Percentiles rank a stretch among this genome's conserved stretches.
Evolutionary conservation across 2,797 vertebrate species (phyloP).

Genomic region (Coreius guichenoti): DNA sequence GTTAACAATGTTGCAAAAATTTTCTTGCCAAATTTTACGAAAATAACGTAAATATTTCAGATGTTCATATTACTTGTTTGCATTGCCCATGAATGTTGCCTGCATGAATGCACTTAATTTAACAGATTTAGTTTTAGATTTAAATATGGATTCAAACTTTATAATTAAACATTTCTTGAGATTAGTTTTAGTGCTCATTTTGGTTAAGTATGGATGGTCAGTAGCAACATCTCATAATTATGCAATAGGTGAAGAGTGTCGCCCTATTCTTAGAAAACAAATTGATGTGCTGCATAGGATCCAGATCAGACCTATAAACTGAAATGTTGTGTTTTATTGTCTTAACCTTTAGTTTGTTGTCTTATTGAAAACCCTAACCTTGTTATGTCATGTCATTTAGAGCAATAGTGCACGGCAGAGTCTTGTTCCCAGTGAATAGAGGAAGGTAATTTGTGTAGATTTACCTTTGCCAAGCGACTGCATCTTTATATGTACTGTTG

Average conservation of each 20-base stretch:
- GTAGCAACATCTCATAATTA: not conserved
- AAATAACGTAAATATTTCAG: not conserved
- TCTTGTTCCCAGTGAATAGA: conserved; percentile 51
- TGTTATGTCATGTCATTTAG: conserved; percentile 45
- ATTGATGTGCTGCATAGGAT: not conserved
- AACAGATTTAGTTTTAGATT: too few relatives aligned
- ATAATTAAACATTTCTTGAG: not conserved
- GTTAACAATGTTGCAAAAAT: not conserved
- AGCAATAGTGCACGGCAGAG: conserved; percentile 8
- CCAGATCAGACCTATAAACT: not conserved
- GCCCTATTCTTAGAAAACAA: not conserved
- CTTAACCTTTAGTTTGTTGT: conserved; percentile 48
- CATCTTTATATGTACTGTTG: conserved; percentile 79
- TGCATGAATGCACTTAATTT: not conserved
- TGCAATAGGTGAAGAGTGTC: not conserved
- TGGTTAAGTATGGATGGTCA: not conserved
- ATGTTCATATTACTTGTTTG: not conserved
- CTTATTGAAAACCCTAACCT: conserved; percentile 31
- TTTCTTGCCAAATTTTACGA: not conserved
- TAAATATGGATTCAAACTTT: not conserved
- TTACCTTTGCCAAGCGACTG: conserved; percentile 73
- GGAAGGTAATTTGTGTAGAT: conserved; percentile 46
- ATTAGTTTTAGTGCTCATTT: not conserved
- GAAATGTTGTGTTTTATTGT: not conserved
- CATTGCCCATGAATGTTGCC: not conserved